These are phyloP conservation scores for Blastobasis adustella DNA, from an alignment of 2,888 invertebrate species.

Conservation along the genomic window DNA sequence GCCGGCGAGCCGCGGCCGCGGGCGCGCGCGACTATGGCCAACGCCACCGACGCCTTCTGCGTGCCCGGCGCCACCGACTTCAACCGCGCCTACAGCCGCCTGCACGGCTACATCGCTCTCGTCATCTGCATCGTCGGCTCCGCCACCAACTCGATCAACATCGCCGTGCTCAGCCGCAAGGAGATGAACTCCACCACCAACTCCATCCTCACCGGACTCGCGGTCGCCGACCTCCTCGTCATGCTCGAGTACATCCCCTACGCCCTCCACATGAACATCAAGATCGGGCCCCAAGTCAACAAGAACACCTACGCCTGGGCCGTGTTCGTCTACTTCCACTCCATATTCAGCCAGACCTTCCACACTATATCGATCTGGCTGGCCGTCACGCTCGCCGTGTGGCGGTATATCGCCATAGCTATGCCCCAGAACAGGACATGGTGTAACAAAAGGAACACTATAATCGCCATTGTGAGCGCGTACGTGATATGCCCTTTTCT, in stretches of 20 bases:
- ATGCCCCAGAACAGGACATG: constrained; percentile 88
- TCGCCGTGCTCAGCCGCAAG: constrained; percentile 89
- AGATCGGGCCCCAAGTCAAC: constrained; percentile 69
- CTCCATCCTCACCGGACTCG: constrained; percentile 91
- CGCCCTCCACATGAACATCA: constrained; percentile 85
- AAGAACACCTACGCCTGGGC: constrained; percentile 83
- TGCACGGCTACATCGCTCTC: constrained; percentile 91
- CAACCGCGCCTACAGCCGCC: constrained; percentile 78
- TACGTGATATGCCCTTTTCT: constrained; percentile 89
- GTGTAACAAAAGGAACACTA: constrained; percentile 87
- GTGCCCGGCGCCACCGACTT: constrained; percentile 76
- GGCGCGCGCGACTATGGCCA: constrained; percentile 31
- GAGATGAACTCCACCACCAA: constrained; percentile 96
- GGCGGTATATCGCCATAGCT: constrained; percentile 91
- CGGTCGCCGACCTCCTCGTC: constrained; percentile 94
- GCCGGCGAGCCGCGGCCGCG: constrained; percentile 12
- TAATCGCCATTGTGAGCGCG: constrained; percentile 83
- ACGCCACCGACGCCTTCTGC: constrained; percentile 67
- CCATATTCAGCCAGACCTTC: constrained; percentile 90
- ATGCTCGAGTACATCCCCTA: constrained; percentile 96
- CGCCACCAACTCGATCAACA: constrained; percentile 93
- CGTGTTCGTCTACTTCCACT: constrained; percentile 91
- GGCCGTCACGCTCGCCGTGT: constrained; percentile 93
- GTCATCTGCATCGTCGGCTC: constrained; percentile 93
- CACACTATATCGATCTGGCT: constrained; percentile 95